Conservation (phyloP, 2,888 invertebrate genomes). For the Crematogaster levior region DNA sequence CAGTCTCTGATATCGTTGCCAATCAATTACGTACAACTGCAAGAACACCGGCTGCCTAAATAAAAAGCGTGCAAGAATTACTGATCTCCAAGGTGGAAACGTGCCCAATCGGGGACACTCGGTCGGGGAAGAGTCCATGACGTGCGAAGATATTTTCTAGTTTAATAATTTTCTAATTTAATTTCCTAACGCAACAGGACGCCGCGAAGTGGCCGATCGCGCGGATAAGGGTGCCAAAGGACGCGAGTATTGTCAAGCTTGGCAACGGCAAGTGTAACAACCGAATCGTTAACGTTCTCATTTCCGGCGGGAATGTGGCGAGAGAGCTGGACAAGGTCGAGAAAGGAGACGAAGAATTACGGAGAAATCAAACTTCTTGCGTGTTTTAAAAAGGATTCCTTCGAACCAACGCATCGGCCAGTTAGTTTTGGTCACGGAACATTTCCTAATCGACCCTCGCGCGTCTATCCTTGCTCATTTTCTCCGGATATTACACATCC, state of each 20-base stretch:
- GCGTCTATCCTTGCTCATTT: not conserved
- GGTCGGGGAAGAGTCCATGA: not conserved
- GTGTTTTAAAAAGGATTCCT: not conserved
- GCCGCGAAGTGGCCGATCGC: constrained; percentile 55
- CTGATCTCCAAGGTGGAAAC: not conserved
- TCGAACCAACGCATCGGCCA: not conserved
- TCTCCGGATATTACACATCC: not conserved
- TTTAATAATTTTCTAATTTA: constrained; percentile 43
- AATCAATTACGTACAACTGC: not conserved
- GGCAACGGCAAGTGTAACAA: constrained; percentile 47
- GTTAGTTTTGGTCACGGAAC: not conserved
- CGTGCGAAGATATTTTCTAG: constrained; percentile 20
- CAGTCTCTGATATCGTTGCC: not conserved
- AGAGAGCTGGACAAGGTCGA: constrained; percentile 15
- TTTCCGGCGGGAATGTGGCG: constrained; percentile 59
- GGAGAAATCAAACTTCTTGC: not conserved
- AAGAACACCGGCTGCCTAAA: not conserved
- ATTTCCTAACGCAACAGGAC: constrained; percentile 46
- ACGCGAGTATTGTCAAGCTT: constrained; percentile 56
- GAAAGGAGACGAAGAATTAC: not conserved
- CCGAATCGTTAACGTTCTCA: constrained; percentile 61
- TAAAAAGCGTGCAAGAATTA: constrained; percentile 5
- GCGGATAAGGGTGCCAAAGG: constrained; percentile 51
- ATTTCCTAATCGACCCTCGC: not conserved
- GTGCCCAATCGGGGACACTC: not conserved